phyloP scores from a whole-genome alignment of 2,797 vertebrate species.

The Gobio occitaniae region DNA sequence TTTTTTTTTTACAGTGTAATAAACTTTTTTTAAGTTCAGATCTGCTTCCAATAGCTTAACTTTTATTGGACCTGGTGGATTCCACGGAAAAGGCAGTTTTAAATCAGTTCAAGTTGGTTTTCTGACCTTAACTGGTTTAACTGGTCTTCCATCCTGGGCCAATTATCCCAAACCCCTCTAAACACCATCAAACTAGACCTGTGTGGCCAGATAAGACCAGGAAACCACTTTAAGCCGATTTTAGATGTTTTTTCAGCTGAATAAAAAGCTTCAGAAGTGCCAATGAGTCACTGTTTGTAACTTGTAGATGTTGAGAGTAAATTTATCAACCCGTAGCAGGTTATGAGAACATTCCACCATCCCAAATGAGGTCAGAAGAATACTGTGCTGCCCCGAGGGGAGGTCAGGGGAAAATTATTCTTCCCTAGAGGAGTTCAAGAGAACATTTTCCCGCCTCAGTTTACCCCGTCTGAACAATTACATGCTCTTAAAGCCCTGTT shows the following conservation, averaged over 20 bases:
- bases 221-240: background rate
- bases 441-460: slow-evolving; percentile 13
- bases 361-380: slow-evolving; percentile 7
- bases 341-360: slow-evolving; percentile 8
- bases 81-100: background rate
- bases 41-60: too few relatives aligned
- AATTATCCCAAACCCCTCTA: background rate
- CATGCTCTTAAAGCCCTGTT: slow-evolving; percentile 33
- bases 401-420: slow-evolving; percentile 15
- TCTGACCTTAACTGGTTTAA: background rate
- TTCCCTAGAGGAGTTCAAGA: slow-evolving; percentile 24
- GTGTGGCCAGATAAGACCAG: background rate
- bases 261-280: background rate
- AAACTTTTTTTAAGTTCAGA: too few relatives aligned
- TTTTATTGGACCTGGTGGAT: background rate
- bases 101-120: background rate
- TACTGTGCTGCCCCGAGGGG: background rate
- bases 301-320: slow-evolving; percentile 22
- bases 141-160: background rate
- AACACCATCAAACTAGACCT: background rate
- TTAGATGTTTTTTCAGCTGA: background rate
- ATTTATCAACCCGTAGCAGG: background rate
- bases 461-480: slow-evolving; percentile 31
- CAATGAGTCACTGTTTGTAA: background rate
- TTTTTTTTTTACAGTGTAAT: too few relatives aligned